A percentile compares a stretch with the other conserved stretches of the same genome.
phyloP scores from a whole-genome alignment of 2,888 invertebrate genomes.

The Nemotelus pantherinus region DNA sequence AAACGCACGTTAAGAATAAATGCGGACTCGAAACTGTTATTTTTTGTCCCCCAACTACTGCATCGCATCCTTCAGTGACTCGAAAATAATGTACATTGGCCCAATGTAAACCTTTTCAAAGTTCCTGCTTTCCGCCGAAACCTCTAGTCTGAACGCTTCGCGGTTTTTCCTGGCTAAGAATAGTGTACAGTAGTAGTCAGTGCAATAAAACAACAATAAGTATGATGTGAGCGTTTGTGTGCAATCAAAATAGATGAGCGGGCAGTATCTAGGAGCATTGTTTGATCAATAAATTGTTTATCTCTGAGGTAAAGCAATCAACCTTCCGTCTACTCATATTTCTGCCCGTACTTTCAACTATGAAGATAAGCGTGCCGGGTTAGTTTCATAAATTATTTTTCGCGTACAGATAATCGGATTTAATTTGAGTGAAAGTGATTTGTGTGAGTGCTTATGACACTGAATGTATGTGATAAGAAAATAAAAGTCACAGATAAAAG shows the following conservation, averaged over 20 bases:
- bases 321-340: neutral
- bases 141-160: no score
- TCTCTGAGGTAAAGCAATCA: slow-evolving; percentile 37
- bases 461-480: neutral
- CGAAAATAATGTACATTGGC: no score
- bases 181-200: no score
- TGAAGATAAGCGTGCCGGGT: no score
- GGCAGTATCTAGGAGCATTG: slow-evolving; percentile 36
- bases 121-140: no score
- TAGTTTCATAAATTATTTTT: neutral
- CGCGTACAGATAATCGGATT: slow-evolving; percentile 8
- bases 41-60: no score
- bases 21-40: no score
- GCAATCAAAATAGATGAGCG: neutral
- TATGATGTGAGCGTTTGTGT: neutral
- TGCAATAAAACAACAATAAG: no score
- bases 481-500: neutral
- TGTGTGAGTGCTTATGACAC: neutral
- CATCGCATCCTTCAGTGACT: no score
- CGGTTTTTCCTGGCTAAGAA: no score
- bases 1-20: no score
- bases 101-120: no score
- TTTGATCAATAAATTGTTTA: slow-evolving; percentile 50
- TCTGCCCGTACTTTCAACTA: neutral
- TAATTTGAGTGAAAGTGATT: neutral